Evolutionary conservation across 2,888 invertebrate species (phyloP).

Genomic region (Pediacus dermestoides): DNA sequence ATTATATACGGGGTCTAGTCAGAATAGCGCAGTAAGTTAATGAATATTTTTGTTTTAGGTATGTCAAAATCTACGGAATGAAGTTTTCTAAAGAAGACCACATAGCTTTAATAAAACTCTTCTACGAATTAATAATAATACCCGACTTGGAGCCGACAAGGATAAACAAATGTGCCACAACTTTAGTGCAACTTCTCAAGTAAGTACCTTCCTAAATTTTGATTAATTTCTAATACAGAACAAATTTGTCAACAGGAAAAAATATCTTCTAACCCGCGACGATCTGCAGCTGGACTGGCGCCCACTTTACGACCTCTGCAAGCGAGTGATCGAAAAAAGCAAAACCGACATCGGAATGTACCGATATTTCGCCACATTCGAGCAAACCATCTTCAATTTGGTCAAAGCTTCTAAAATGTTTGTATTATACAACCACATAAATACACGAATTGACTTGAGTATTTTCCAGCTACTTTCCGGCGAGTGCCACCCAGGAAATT

Average conservation of each 20-base stretch:
- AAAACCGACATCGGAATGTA: conserved; percentile 59
- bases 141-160: conserved; percentile 74
- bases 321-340: conserved; percentile 57
- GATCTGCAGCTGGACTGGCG: conserved; percentile 83
- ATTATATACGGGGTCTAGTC: too few species aligned
- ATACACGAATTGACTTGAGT: background rate
- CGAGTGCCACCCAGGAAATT: conserved; percentile 78
- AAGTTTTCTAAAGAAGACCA: conserved; percentile 92
- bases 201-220: conserved; percentile 52
- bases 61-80: conserved; percentile 76
- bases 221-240: conserved; percentile 9
- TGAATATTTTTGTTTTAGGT: conserved; percentile 55
- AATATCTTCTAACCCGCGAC: conserved; percentile 68
- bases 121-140: conserved; percentile 72
- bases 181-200: conserved; percentile 69
- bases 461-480: conserved; percentile 63
- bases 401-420: background rate
- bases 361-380: conserved; percentile 39
- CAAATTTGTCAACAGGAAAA: conserved; percentile 59
- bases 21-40: too few species aligned
- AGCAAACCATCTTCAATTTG: conserved; percentile 2
- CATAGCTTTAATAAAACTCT: conserved; percentile 71
- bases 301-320: conserved; percentile 71
- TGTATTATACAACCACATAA: too few species aligned
- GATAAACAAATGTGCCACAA: conserved; percentile 67